Conservation (phyloP, 2,888 invertebrate species). For the Athalia cordata region DNA sequence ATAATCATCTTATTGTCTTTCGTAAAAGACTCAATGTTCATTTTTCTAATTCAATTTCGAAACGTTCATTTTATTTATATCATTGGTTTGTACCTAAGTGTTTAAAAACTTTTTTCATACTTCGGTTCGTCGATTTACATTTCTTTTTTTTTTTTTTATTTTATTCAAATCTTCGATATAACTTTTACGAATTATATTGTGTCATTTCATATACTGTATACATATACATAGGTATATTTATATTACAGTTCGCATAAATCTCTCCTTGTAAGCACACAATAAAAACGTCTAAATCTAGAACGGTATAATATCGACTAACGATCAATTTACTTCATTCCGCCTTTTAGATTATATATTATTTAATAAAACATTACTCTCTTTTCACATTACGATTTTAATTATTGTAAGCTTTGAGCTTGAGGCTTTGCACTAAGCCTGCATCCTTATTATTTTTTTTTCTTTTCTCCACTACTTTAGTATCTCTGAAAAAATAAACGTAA, state of each 20-base stretch:
- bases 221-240: neutral
- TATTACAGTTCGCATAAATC: neutral
- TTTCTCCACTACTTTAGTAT: neutral
- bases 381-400: slow-evolving; percentile 57
- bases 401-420: slow-evolving; percentile 69
- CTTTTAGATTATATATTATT: neutral
- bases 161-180: neutral
- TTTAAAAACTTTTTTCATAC: no score
- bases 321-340: neutral
- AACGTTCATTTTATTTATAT: no score
- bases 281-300: no score
- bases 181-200: neutral
- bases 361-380: neutral
- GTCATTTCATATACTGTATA: neutral
- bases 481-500: neutral
- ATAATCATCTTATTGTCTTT: no score
- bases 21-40: no score
- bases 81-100: no score
- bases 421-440: slow-evolving; percentile 54
- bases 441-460: slow-evolving; percentile 34
- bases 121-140: no score
- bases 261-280: no score
- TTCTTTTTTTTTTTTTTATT: no score
- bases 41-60: no score
- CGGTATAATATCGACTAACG: neutral